These are phyloP conservation scores for Aproaerema taeniolella DNA, from an alignment of 2,888 invertebrate genomes.

Conservation along the genomic window DNA sequence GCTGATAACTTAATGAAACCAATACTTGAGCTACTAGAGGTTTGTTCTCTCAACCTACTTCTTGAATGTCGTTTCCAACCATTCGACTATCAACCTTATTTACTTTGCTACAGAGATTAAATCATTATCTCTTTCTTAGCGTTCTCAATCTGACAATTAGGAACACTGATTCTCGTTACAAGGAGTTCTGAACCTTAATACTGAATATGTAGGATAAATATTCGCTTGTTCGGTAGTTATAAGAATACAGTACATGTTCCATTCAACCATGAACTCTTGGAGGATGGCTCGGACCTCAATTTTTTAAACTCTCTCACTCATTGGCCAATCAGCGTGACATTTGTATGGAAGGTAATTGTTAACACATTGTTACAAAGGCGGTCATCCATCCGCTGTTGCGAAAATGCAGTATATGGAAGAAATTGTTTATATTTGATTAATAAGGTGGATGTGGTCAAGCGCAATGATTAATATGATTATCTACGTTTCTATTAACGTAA, in stretches of 20 bases:
- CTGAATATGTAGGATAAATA: too few species aligned
- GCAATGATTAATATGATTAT: too few species aligned
- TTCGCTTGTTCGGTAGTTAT: constrained; percentile 31
- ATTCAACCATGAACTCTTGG: constrained; percentile 76
- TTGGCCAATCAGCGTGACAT: constrained; percentile 71
- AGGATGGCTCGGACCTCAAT: constrained; percentile 72
- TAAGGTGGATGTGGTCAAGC: too few species aligned
- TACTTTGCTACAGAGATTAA: constrained; percentile 49
- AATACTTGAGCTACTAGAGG: constrained; percentile 67
- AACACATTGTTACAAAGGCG: constrained; percentile 37
- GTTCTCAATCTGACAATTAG: constrained; percentile 71
- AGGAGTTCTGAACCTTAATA: too few species aligned
- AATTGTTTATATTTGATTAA: too few species aligned
- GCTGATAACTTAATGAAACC: constrained; percentile 62
- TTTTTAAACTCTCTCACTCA: constrained; percentile 71
- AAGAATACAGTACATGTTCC: constrained; percentile 63
- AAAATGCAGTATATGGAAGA: constrained; percentile 25
- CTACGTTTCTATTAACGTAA: too few species aligned
- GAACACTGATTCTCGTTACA: too few species aligned
- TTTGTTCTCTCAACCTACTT: constrained; percentile 75
- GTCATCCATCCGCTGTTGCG: constrained; percentile 43
- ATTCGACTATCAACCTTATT: constrained; percentile 55
- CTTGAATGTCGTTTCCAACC: constrained; percentile 55
- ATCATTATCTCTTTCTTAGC: constrained; percentile 44
- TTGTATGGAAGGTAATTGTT: constrained; percentile 42